Percentiles rank a stretch among this genome's conserved stretches.
Evolutionary conservation across 2,113 vertebrate genomes (phyloP).

Genomic region (Pantherophis guttatus): DNA sequence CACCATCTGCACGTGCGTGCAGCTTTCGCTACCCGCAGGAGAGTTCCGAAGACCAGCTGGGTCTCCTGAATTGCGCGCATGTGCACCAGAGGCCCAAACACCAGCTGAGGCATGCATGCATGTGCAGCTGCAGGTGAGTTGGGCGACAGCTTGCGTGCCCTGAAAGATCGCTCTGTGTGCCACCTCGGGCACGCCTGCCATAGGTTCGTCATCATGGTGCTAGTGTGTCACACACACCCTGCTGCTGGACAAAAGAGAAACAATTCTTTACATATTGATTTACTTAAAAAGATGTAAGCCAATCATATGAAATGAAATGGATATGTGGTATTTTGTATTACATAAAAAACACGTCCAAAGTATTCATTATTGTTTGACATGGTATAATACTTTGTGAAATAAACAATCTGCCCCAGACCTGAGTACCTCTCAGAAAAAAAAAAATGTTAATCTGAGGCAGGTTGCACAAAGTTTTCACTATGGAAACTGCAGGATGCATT

Average conservation of each 20-base stretch:
- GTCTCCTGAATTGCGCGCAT: too few species aligned
- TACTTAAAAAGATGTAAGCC: background rate
- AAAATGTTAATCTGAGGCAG: background rate
- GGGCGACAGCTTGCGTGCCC: too few species aligned
- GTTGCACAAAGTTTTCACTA: background rate
- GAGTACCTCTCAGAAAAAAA: background rate
- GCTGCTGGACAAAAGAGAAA: background rate
- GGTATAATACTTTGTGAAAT: background rate
- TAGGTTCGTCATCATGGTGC: background rate
- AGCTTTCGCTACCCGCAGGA: too few species aligned
- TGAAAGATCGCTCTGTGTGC: too few species aligned
- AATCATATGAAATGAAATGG: background rate
- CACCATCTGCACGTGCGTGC: too few species aligned
- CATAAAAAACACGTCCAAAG: background rate
- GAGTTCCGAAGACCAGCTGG: too few species aligned
- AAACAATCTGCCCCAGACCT: background rate
- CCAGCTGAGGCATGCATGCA: too few species aligned
- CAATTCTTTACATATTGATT: background rate
- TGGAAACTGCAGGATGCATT: background rate
- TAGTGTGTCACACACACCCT: background rate
- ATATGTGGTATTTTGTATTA: background rate
- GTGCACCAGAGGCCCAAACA: too few species aligned
- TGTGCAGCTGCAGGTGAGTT: too few species aligned
- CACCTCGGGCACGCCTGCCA: too few species aligned
- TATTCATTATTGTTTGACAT: background rate